Evolutionary conservation across 1,140 invertebrate genomes (phyloP).

Genomic region (Bombus superbus): DNA sequence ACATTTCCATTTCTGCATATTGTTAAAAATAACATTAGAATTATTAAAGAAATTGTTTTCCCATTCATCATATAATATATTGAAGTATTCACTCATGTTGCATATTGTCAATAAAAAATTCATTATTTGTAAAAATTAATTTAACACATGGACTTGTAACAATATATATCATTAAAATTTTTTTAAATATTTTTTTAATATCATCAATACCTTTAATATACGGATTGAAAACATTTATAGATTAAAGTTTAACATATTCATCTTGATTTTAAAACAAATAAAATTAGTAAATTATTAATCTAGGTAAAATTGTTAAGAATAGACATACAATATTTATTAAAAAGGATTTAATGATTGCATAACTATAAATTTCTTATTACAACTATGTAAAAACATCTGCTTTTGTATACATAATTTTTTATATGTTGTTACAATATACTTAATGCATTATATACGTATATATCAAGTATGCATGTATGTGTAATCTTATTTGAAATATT

Average conservation of each 20-base stretch:
- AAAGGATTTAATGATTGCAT: background rate
- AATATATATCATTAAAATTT: background rate
- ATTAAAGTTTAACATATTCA: background rate
- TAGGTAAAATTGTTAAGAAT: background rate
- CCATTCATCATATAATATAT: background rate
- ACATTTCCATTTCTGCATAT: background rate
- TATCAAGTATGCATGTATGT: background rate
- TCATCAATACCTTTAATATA: background rate
- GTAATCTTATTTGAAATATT: no score
- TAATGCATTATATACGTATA: background rate
- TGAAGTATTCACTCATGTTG: slow-evolving; percentile 1
- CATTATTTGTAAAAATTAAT: background rate
- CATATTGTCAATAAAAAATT: background rate
- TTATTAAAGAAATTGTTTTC: background rate
- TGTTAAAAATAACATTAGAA: background rate
- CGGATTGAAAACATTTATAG: background rate
- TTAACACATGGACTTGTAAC: background rate
- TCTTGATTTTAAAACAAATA: background rate
- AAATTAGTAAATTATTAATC: background rate
- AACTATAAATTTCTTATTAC: background rate
- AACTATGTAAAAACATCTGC: background rate
- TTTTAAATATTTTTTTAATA: background rate
- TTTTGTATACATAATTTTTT: background rate
- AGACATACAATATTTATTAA: background rate
- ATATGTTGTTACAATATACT: background rate